Percentiles rank a stretch among this genome's conserved stretches.
These are phyloP conservation scores for Himalopsyche tibetana DNA, from an alignment of 2,888 invertebrate genomes.

Conservation along the genomic window DNA sequence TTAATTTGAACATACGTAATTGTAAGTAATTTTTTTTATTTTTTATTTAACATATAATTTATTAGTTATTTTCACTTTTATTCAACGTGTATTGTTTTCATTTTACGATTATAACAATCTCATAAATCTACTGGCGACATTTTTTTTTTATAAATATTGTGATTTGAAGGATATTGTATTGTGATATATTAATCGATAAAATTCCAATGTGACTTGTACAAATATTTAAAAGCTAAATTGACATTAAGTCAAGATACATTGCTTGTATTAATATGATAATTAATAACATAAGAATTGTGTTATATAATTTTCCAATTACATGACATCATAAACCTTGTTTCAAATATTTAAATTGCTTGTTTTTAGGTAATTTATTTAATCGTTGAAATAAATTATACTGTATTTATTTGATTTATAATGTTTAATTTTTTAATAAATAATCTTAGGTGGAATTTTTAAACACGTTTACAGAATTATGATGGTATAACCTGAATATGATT, in stretches of 20 bases:
- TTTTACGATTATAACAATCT: neutral
- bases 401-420: too few species aligned
- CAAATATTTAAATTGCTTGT: too few species aligned
- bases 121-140: neutral
- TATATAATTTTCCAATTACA: too few species aligned
- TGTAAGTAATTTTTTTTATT: neutral
- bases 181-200: conserved; percentile 15
- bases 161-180: neutral
- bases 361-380: too few species aligned
- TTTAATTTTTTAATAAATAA: too few species aligned
- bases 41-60: neutral
- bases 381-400: too few species aligned
- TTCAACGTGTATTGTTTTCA: conserved; percentile 5
- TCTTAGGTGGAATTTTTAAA: too few species aligned
- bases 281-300: too few species aligned
- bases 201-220: neutral
- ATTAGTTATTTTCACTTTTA: neutral
- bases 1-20: neutral
- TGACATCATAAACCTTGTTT: too few species aligned
- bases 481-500: too few species aligned
- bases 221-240: neutral
- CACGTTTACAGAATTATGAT: too few species aligned
- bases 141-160: neutral
- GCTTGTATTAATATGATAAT: too few species aligned
- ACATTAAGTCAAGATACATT: neutral